Percentiles rank a stretch among this genome's conserved stretches.
Evolutionary conservation across 2,113 vertebrate genomes (phyloP).

Genomic region (Donacobius atricapilla): DNA sequence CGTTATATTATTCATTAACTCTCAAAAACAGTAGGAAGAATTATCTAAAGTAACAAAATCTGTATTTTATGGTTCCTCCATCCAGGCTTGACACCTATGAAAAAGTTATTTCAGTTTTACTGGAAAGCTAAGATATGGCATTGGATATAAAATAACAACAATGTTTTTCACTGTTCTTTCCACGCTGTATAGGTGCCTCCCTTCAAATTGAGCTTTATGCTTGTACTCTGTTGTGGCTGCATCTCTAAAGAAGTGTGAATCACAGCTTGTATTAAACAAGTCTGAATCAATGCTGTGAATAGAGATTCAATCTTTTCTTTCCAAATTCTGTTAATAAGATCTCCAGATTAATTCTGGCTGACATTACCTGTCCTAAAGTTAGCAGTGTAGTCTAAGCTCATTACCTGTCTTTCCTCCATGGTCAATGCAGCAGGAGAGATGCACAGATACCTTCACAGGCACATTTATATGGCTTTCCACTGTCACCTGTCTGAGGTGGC

Average conservation of each 20-base stretch:
- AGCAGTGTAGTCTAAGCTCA: background rate
- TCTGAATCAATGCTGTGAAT: background rate
- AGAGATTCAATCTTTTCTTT: background rate
- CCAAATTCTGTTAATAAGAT: background rate
- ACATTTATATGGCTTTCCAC: background rate
- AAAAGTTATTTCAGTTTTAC: constrained; percentile 1
- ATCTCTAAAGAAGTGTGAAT: background rate
- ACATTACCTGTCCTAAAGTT: background rate
- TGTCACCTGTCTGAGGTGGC: background rate
- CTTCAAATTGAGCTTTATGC: background rate
- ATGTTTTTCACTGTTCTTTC: background rate
- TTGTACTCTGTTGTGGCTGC: background rate
- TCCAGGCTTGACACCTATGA: background rate
- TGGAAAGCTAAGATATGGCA: background rate
- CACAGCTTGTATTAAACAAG: background rate
- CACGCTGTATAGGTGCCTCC: background rate
- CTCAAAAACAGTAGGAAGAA: background rate
- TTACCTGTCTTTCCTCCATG: background rate
- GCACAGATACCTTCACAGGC: background rate
- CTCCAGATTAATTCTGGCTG: background rate
- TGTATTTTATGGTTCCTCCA: background rate
- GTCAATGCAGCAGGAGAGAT: background rate
- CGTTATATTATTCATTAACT: background rate
- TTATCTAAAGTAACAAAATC: background rate
- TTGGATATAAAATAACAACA: background rate